These are phyloP conservation scores for Diachasma alloeum DNA, from an alignment of 1,140 invertebrate species.

Conservation along the genomic window DNA sequence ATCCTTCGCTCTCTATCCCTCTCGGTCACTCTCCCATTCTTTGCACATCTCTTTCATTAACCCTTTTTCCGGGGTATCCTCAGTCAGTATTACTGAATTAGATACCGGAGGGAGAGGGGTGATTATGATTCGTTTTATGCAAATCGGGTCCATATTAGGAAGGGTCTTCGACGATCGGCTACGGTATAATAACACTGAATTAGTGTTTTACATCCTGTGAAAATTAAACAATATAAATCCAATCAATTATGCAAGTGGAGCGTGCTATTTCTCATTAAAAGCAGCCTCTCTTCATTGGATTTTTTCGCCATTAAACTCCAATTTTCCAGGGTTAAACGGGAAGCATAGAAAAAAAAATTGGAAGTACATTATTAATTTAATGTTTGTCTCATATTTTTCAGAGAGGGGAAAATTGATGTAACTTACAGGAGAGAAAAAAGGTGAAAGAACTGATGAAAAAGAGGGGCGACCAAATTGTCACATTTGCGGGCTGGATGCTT, in stretches of 20 bases:
- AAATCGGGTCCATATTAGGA: slow-evolving; percentile 7
- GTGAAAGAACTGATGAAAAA: neutral
- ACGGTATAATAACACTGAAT: neutral
- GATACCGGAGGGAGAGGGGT: neutral
- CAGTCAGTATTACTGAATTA: neutral
- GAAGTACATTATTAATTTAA: too few species aligned
- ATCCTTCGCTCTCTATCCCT: neutral
- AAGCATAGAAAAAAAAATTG: too few species aligned
- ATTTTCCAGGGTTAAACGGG: too few species aligned
- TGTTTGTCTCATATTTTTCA: too few species aligned
- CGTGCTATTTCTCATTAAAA: neutral
- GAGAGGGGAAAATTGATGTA: neutral
- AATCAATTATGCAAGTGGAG: neutral
- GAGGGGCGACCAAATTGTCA: neutral
- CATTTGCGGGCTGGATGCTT: neutral
- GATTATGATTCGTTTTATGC: slow-evolving; percentile 30
- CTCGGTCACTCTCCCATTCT: neutral
- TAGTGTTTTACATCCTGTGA: neutral
- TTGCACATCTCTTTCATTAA: neutral
- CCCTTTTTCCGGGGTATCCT: neutral
- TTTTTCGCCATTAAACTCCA: too few species aligned
- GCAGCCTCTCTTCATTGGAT: too few species aligned
- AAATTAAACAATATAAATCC: neutral
- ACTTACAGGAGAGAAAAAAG: neutral
- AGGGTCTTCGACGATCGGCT: neutral